Percentiles rank a stretch among this genome's conserved stretches.
Evolutionary conservation across 2,888 invertebrate species (phyloP).

Genomic region (Andrena fulva): DNA sequence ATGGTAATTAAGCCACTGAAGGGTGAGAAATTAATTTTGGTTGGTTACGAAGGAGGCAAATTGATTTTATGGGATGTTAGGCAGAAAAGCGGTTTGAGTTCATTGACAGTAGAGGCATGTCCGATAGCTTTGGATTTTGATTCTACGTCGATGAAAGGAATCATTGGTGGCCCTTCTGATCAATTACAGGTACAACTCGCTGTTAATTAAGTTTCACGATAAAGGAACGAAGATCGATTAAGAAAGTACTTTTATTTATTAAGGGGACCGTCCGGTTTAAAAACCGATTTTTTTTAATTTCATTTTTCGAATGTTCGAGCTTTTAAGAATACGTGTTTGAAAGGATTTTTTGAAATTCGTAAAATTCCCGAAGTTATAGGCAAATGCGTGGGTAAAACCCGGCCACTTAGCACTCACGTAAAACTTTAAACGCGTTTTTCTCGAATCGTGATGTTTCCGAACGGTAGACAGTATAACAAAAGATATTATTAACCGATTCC

Average conservation of each 20-base stretch:
- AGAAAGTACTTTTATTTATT: not conserved
- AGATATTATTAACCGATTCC: no score
- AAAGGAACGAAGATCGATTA: not conserved
- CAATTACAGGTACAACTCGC: constrained; percentile 86
- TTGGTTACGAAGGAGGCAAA: constrained; percentile 91
- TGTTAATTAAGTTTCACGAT: not conserved
- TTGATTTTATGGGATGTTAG: constrained; percentile 90
- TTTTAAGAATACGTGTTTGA: no score
- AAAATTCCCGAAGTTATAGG: no score
- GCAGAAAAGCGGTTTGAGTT: constrained; percentile 87
- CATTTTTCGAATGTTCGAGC: no score
- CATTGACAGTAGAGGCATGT: constrained; percentile 87
- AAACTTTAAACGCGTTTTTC: no score
- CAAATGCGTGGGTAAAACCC: no score
- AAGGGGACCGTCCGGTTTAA: no score
- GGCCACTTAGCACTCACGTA: no score
- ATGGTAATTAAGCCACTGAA: constrained; percentile 88
- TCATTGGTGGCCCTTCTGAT: constrained; percentile 89
- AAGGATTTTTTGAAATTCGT: no score
- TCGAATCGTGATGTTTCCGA: no score
- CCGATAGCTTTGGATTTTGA: constrained; percentile 91
- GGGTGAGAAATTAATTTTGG: constrained; percentile 87
- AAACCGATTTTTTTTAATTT: no score
- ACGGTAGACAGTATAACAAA: no score
- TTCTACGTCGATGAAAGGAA: constrained; percentile 87